Base-by-base conservation (phyloP, 2,888 invertebrate species). In the Ganaspis brasiliensis region DNA sequence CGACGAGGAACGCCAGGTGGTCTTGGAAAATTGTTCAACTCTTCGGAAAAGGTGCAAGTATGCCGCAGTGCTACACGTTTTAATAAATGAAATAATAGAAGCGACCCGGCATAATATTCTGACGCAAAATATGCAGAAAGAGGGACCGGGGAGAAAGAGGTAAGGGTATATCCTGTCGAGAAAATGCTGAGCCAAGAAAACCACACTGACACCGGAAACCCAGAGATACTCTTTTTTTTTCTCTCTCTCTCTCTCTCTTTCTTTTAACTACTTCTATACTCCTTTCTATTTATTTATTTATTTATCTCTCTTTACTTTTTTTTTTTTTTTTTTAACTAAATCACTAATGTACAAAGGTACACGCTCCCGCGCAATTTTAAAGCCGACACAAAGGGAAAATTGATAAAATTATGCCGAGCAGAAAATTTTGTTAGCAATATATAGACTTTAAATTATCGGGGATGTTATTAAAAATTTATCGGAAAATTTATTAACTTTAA, bases 81-180 rank as follows among this genome's bases (percentile, higher is more conserved):
- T 79, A 75, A 75, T 76, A 77, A 80, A 77, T 76, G 79, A 76
- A 78, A 77, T 73, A 74, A 77, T 63, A 76, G 49, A 70, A 76
- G 71, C 40, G 73, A 61, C 59, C 59, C 16, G 16, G 59, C n/a
- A 37, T 61, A 35, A 61, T 61, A 61, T 61, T 61, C 59, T 35
- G 10, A 19, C 59, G 35, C 35, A 61, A 61, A 35, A 16, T n/a
- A 61, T 19, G 31, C 35, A 16, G 52, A n/a, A 57, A 31, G 31
- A 31, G 14, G 70, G 57, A 56, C 52, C 19, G 61, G 12, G 21
- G 37, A 26, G 70, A 74, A 72, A 61, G 55, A 59, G 74, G 74
- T 19, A 74, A 49, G 81, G 56, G 72, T 73, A 73, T 79, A 81
- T 77, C 84, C 85, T 78, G 78, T 82, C 83, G 16, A 35, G 59